These are phyloP conservation scores for Anableps anableps DNA, from an alignment of 2,797 vertebrate species.

Conservation along the genomic window DNA sequence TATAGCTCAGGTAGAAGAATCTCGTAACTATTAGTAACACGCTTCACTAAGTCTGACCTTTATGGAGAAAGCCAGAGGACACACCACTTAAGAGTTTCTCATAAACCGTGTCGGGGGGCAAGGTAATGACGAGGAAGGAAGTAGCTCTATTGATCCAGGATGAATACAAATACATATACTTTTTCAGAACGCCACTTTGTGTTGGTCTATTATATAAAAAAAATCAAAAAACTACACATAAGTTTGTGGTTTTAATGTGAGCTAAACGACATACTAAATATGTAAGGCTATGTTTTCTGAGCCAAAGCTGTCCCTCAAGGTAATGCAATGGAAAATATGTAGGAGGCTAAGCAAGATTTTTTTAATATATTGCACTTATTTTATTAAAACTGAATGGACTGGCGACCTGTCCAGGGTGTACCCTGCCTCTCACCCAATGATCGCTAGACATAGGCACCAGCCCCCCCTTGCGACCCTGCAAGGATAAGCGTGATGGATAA, in stretches of 20 bases:
- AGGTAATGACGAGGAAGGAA: neutral
- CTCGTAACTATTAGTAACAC: too few relatives aligned
- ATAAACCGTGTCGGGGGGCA: too few relatives aligned
- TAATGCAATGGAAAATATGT: neutral
- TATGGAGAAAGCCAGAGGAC: too few relatives aligned
- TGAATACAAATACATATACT: neutral
- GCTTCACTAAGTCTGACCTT: too few relatives aligned
- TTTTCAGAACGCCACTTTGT: neutral
- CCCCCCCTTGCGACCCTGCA: too few relatives aligned
- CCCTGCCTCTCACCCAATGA: too few relatives aligned
- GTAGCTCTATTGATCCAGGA: neutral
- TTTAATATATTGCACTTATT: conserved; percentile 2
- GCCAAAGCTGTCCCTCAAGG: neutral
- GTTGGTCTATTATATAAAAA: neutral
- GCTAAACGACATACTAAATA: neutral
- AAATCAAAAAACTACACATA: neutral
- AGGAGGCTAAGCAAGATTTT: neutral
- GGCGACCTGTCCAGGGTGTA: too few relatives aligned
- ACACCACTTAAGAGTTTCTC: too few relatives aligned
- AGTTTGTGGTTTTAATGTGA: neutral
- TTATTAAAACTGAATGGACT: conserved; percentile 3
- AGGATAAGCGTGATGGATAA: too few relatives aligned
- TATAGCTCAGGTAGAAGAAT: too few relatives aligned
- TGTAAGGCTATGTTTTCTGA: neutral
- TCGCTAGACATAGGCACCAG: too few relatives aligned